Percentiles rank a stretch among this genome's conserved stretches.
Evolutionary conservation across 2,888 invertebrate species (phyloP).

Genomic region (Athripsodes cinereus): DNA sequence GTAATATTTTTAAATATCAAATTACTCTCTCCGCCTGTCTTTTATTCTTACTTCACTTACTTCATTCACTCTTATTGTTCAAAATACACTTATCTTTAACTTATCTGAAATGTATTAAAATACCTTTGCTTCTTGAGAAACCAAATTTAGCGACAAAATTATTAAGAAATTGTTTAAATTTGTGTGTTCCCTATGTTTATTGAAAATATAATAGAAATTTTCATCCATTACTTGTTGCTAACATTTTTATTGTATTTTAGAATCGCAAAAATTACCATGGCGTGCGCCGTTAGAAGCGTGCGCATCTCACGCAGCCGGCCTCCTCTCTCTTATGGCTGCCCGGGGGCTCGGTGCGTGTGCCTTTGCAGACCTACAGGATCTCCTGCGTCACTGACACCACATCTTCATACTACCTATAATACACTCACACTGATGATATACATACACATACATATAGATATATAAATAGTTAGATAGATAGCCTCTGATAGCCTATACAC

Average conservation of each 20-base stretch:
- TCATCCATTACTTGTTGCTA: constrained; percentile 6
- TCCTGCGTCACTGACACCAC: constrained; percentile 61
- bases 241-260: constrained; percentile 52
- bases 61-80: neutral
- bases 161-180: too few species aligned
- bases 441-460: too few species aligned
- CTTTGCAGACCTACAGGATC: constrained; percentile 85
- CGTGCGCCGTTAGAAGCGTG: constrained; percentile 91
- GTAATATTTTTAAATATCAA: too few species aligned
- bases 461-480: too few species aligned
- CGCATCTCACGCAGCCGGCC: constrained; percentile 82
- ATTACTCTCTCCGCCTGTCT: too few species aligned
- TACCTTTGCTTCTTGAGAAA: too few species aligned
- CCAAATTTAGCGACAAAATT: too few species aligned
- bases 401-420: neutral
- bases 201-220: constrained; percentile 9
- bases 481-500: neutral
- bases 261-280: constrained; percentile 84
- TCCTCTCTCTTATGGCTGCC: constrained; percentile 85
- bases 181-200: too few species aligned
- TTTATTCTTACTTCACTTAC: neutral
- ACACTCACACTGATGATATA: too few species aligned
- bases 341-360: constrained; percentile 90
- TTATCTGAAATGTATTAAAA: too few species aligned
- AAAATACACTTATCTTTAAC: too few species aligned